These are phyloP conservation scores for Microtus ochrogaster DNA, from an alignment of 2,113 vertebrate species.

Conservation along the genomic window DNA sequence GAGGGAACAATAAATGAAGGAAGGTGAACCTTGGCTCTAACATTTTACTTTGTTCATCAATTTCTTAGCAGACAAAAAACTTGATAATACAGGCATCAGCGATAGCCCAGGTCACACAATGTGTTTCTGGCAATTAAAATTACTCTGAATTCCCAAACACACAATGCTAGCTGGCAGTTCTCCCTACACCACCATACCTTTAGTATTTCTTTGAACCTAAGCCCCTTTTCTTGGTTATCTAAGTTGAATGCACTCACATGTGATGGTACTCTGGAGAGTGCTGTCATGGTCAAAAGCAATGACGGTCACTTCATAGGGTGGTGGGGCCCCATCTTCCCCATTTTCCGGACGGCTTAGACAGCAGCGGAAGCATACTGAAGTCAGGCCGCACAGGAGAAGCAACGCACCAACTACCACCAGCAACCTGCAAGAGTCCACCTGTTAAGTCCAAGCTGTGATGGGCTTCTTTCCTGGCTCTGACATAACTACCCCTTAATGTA, in stretches of 20 bases:
- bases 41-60: not conserved
- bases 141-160: not conserved
- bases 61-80: not conserved
- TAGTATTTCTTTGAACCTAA: not conserved
- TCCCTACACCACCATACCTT: too few species aligned
- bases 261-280: conserved; percentile 89
- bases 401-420: conserved; percentile 81
- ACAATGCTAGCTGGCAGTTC: not conserved
- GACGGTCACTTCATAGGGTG: conserved; percentile 88
- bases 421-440: conserved; percentile 77
- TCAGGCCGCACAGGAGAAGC: conserved; percentile 85
- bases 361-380: conserved; percentile 84
- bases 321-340: conserved; percentile 74
- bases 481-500: not conserved
- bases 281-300: conserved; percentile 89
- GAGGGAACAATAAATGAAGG: too few species aligned
- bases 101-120: not conserved
- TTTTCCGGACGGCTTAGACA: conserved; percentile 75
- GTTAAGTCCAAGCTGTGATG: fast-evolving
- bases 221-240: fast-evolving
- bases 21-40: not conserved
- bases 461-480: fast-evolving
- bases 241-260: conserved; percentile 84
- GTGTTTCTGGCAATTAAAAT: not conserved
- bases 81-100: not conserved